phyloP scores from a whole-genome alignment of 2,113 vertebrate genomes.

The cat (Felis catus) region DNA sequence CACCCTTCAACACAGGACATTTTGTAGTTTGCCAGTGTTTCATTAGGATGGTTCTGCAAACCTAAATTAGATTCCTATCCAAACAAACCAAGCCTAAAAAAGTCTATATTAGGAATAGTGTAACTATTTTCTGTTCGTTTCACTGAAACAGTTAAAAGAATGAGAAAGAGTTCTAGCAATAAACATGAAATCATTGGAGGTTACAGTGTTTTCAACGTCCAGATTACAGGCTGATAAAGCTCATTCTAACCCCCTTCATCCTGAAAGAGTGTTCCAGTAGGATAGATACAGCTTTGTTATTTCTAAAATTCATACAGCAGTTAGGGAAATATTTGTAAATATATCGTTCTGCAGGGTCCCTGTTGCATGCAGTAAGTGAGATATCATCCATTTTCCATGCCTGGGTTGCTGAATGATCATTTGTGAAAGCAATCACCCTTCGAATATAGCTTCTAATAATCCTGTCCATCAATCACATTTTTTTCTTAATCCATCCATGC shows the following conservation, averaged over 20 bases:
- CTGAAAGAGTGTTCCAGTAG: neutral
- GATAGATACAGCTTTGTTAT: neutral
- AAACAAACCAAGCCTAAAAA: neutral
- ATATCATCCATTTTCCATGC: neutral
- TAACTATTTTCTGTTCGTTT: neutral
- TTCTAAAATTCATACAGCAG: neutral
- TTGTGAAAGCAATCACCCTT: neutral
- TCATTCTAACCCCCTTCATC: neutral
- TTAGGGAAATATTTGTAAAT: neutral
- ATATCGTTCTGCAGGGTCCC: rapidly evolving
- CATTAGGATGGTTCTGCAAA: neutral
- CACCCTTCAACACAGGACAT: neutral
- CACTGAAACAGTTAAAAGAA: neutral
- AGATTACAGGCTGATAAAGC: neutral
- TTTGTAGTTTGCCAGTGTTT: neutral
- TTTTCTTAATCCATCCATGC: neutral
- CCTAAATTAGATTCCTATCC: too few species aligned
- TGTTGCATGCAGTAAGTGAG: neutral
- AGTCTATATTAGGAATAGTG: neutral
- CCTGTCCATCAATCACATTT: neutral
- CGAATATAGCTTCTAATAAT: neutral
- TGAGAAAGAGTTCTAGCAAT: neutral
- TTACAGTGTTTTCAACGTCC: neutral
- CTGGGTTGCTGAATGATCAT: too few species aligned
- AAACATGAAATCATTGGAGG: neutral